Evolutionary conservation across 2,888 invertebrate species (phyloP), one percentile per base, ranked within the genome.

Genomic region (Oxystoma pomonae): DNA sequence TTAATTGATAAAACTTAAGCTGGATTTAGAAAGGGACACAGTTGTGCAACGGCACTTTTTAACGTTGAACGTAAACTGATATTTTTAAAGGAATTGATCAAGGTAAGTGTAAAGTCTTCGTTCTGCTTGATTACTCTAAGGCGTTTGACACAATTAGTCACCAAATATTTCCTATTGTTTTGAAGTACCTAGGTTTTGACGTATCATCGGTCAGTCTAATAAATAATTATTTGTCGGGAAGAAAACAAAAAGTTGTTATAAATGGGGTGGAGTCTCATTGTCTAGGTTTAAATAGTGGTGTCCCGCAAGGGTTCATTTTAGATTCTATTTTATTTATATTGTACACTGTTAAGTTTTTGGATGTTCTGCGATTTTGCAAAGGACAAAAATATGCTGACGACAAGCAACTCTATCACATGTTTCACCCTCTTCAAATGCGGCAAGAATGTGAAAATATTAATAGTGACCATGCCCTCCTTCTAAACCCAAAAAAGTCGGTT

Each of bases 291-390:
- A 53, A 17, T 17, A 17, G 72, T 53, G 53, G 53, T 16, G 76
- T 79, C 16, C 77, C 68, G 56, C 81, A 78, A 69, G 80, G 78
- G 64, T 80, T 78, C 1, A 81, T 80, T 69, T 81, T 81, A 0
- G 81, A 80, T 21, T 71, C 75, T 0, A 85, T 70, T 71, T 85
- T 84, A n/a, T 53, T 17, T 19, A 17, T 16, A 9, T 17, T 53
- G n/a, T 53, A 53, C 19, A 53, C 53, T 7, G 16, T 19, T 19
- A 17, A 53, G 53, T 53, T 53, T 53, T 3, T 17, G 18, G 75
- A 68, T 70, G 75, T 61, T 80, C 82, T 49, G 78, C 75, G 3
- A 12, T 35, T 35, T 12, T 35, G 35, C 35, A 35, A 35, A 12
- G 35, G 5, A 35, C 35, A 35, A 35, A 35, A 35, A 35, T 35